A percentile compares a stretch with the other conserved stretches of the same genome.
Conservation (phyloP, 2,113 vertebrate genomes). For the Myotis yumanensis region DNA sequence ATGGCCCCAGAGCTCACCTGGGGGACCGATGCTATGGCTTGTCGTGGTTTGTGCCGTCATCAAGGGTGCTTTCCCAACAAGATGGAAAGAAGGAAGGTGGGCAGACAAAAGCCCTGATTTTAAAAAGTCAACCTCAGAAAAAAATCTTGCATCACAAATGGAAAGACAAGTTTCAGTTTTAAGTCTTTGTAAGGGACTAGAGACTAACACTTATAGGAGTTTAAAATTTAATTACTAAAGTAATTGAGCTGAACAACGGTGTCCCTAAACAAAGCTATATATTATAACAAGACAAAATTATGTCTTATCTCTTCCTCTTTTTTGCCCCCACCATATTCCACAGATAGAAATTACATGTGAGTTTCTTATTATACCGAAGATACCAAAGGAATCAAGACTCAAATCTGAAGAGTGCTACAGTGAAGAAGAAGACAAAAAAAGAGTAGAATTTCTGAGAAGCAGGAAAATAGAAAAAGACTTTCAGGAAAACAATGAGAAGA, state of each 20-base stretch:
- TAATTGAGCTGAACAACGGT: constrained; percentile 2
- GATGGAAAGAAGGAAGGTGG: neutral
- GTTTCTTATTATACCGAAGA: constrained; percentile 29
- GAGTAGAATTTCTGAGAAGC: neutral
- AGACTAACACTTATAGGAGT: neutral
- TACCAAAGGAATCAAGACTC: neutral
- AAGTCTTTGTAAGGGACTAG: neutral
- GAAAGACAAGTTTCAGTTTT: constrained; percentile 1
- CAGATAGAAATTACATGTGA: neutral
- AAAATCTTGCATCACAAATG: neutral
- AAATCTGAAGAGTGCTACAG: neutral
- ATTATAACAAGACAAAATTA: neutral
- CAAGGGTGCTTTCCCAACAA: neutral
- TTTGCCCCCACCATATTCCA: neutral
- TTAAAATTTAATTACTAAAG: constrained; percentile 6
- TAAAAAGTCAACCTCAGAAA: neutral
- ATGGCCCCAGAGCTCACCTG: neutral
- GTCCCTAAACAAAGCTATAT: neutral
- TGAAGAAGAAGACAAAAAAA: neutral
- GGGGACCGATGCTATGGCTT: neutral
- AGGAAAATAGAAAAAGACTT: constrained; percentile 37
- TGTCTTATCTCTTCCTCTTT: neutral
- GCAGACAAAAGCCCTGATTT: neutral
- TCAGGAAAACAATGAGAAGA: constrained; percentile 50
- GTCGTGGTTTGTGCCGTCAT: neutral